These are phyloP conservation scores for Lagria hirta DNA, from an alignment of 2,888 invertebrate species.

Conservation along the genomic window DNA sequence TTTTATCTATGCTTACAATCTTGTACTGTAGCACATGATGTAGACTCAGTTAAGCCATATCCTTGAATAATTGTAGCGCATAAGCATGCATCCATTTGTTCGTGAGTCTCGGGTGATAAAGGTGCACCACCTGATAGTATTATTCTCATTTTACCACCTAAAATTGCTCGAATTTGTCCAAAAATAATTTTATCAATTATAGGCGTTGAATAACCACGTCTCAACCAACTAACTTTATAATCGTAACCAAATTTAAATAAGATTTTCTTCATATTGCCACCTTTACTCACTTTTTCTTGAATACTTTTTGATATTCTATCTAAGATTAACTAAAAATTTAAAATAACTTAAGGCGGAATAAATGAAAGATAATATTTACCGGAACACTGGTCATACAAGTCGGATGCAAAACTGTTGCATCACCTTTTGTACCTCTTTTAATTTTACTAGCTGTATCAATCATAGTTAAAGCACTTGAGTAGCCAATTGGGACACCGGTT, in stretches of 20 bases:
- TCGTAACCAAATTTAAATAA: constrained; percentile 93
- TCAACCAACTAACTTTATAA: constrained; percentile 86
- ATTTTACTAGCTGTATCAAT: constrained; percentile 93
- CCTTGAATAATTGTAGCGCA: constrained; percentile 90
- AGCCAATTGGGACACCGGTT: constrained; percentile 90
- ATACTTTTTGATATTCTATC: constrained; percentile 97
- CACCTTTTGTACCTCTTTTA: constrained; percentile 91
- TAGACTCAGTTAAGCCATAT: constrained; percentile 96
- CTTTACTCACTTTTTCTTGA: constrained; percentile 87
- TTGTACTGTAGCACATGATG: constrained; percentile 88
- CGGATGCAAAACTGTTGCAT: constrained; percentile 86
- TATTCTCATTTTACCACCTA: constrained; percentile 87
- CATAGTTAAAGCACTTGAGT: constrained; percentile 93
- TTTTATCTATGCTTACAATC: constrained; percentile 59
- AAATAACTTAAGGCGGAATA: no score
- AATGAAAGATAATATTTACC: constrained; percentile 57
- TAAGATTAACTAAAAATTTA: constrained; percentile 77
- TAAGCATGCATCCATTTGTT: constrained; percentile 88
- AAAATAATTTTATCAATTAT: constrained; percentile 70
- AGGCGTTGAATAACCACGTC: constrained; percentile 80
- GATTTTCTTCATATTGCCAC: constrained; percentile 75
- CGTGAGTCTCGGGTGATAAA: constrained; percentile 91
- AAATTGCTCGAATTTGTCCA: constrained; percentile 57
- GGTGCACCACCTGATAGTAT: constrained; percentile 96
- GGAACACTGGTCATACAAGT: constrained; percentile 97